Conservation (phyloP, 2,797 vertebrate species). For the Erpetoichthys calabaricus region DNA sequence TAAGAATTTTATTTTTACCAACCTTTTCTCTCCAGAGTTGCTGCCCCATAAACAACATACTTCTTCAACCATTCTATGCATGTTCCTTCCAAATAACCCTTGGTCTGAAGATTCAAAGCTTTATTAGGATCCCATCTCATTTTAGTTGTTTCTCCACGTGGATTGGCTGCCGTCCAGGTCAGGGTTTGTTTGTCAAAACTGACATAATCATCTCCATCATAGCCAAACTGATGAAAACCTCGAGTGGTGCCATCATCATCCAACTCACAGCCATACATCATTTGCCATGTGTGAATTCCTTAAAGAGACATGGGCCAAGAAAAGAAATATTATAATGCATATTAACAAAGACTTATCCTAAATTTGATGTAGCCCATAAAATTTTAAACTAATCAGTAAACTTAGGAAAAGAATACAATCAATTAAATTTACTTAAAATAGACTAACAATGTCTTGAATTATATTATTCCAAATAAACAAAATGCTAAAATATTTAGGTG, state of each 20-base stretch:
- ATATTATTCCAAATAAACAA: no score
- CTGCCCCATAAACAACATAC: constrained; percentile 17
- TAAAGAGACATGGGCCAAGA: background rate
- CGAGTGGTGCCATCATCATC: constrained; percentile 8
- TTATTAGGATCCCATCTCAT: background rate
- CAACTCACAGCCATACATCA: constrained; percentile 13
- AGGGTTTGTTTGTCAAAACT: background rate
- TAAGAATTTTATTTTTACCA: background rate
- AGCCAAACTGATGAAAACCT: fast-evolving
- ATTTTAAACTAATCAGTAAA: background rate
- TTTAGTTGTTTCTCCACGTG: constrained; percentile 8
- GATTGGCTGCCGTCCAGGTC: constrained; percentile 9
- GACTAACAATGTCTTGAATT: no score
- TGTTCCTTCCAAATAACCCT: fast-evolving
- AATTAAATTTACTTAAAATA: no score
- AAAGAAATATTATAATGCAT: background rate
- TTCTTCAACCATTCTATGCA: constrained; percentile 23
- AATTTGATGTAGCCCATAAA: background rate
- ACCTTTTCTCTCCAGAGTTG: constrained; percentile 27
- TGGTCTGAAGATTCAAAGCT: fast-evolving
- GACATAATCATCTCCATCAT: constrained; percentile 20
- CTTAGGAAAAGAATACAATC: background rate
- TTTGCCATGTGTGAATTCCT: constrained; percentile 14
- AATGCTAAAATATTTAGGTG: no score
- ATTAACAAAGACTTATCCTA: background rate